phyloP scores from a whole-genome alignment of 2,113 vertebrate genomes.

The Scytalopus superciliaris region DNA sequence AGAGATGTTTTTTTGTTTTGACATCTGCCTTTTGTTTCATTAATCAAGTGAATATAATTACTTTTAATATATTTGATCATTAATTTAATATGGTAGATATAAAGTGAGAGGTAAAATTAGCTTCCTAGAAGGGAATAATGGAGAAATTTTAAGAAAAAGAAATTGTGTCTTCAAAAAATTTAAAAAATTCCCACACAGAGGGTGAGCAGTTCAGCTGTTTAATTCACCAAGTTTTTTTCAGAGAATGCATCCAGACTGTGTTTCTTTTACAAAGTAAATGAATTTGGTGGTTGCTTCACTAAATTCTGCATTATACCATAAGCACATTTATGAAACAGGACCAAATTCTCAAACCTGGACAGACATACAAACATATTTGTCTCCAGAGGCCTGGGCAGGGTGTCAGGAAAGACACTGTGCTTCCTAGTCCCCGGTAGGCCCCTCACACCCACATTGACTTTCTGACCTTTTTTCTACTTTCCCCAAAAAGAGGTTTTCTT shows the following conservation, averaged over 20 bases:
- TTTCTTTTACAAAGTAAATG: neutral
- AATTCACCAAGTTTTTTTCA: fast-evolving
- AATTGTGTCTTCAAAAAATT: neutral
- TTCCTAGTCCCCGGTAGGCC: neutral
- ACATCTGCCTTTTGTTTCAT: neutral
- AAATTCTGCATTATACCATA: neutral
- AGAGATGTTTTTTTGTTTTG: neutral
- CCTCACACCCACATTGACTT: neutral
- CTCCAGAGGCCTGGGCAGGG: neutral
- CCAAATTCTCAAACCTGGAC: neutral
- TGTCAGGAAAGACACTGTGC: neutral
- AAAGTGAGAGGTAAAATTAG: neutral
- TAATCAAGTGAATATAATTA: neutral
- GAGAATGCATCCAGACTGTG: neutral
- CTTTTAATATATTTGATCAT: neutral
- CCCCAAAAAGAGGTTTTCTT: neutral
- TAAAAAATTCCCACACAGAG: neutral
- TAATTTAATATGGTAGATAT: neutral
- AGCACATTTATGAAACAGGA: neutral
- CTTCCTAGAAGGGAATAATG: neutral
- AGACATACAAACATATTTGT: neutral
- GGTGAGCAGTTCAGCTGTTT: neutral
- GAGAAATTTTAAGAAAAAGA: neutral
- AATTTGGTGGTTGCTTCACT: neutral
- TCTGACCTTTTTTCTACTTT: neutral